phyloP scores from a whole-genome alignment of 1,140 invertebrate species.

The Macrosteles quadrilineatus region DNA sequence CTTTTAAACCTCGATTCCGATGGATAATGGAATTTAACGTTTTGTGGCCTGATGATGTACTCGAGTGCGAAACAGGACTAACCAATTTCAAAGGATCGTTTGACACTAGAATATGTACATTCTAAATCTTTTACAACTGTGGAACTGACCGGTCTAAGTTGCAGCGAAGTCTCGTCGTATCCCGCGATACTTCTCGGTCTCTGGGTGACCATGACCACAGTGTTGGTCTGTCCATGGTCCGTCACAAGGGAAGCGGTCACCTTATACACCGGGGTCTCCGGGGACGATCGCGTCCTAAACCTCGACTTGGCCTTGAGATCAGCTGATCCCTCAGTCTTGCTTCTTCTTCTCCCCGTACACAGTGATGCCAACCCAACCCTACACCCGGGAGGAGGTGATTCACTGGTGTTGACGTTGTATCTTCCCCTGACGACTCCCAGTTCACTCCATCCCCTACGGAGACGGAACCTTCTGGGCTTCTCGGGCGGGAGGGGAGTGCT shows the following conservation, averaged over 20 bases:
- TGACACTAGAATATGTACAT: too few relatives aligned
- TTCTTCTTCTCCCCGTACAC: conserved; percentile 4
- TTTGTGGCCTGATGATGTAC: too few relatives aligned
- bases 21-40: too few relatives aligned
- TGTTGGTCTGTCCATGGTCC: background rate
- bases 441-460: conserved; percentile 37
- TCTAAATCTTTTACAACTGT: too few relatives aligned
- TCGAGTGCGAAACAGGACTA: too few relatives aligned
- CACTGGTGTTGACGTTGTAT: background rate
- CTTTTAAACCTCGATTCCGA: too few relatives aligned
- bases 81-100: too few relatives aligned
- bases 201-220: conserved; percentile 9
- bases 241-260: conserved; percentile 12
- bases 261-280: conserved; percentile 9
- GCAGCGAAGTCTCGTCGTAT: background rate
- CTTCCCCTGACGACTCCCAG: conserved; percentile 28
- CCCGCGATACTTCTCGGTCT: background rate
- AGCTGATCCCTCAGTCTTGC: conserved; percentile 7
- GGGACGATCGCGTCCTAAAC: conserved; percentile 8
- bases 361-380: background rate
- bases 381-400: background rate
- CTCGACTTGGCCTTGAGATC: background rate
- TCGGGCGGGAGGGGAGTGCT: background rate
- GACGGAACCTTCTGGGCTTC: conserved; percentile 28
- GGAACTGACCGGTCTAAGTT: background rate